Evolutionary conservation across 1,140 invertebrate species (phyloP).

Genomic region (Charaxes varanes): DNA sequence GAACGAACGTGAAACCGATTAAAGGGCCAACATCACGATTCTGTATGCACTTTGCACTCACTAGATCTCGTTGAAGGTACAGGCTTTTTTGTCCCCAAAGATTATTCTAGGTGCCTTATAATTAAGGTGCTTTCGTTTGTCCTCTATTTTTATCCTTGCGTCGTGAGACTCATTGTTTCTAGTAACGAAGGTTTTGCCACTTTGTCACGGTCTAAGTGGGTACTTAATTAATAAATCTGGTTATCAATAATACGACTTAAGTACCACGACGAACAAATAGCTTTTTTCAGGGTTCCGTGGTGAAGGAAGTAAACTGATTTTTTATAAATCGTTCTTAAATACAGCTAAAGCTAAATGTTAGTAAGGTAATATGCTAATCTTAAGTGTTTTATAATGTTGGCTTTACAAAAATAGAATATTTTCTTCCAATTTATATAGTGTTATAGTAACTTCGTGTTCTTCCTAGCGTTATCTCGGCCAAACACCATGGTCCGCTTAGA

Average conservation of each 20-base stretch:
- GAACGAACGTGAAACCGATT: slow-evolving; percentile 72
- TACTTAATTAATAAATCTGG: slow-evolving; percentile 21
- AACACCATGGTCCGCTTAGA: no score
- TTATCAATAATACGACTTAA: slow-evolving; percentile 21
- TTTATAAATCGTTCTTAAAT: no score
- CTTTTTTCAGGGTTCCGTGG: no score
- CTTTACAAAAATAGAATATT: no score
- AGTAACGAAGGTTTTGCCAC: slow-evolving; percentile 7
- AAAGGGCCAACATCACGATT: slow-evolving; percentile 73
- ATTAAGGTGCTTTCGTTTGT: slow-evolving; percentile 40
- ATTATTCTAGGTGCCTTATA: slow-evolving; percentile 55
- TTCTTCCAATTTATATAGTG: no score
- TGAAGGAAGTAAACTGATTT: no score
- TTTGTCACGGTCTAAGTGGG: no score
- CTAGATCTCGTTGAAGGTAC: slow-evolving; percentile 51
- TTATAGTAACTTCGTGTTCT: no score
- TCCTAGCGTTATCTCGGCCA: no score
- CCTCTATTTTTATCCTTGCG: slow-evolving; percentile 15
- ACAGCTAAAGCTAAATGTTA: no score
- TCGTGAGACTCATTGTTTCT: slow-evolving; percentile 14
- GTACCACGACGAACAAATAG: slow-evolving; percentile 34
- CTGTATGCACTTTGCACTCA: slow-evolving; percentile 73
- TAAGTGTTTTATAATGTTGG: no score
- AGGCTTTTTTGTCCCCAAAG: slow-evolving; percentile 48
- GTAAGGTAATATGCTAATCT: no score